Evolutionary conservation across 2,888 invertebrate species (phyloP).

Genomic region (Eubasilissa splendida): DNA sequence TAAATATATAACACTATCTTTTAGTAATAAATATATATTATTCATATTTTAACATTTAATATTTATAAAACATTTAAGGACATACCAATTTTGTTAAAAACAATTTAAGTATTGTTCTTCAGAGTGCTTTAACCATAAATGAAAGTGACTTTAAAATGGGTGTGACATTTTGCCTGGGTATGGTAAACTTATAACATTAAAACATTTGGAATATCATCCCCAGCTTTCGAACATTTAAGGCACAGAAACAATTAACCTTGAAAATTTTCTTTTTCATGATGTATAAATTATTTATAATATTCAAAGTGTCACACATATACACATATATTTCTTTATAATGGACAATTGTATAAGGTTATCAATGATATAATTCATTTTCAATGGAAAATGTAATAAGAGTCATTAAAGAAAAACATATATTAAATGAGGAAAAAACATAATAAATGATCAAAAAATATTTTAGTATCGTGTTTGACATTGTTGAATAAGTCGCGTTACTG

Average conservation of each 20-base stretch:
- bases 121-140: conserved; percentile 37
- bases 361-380: conserved; percentile 22
- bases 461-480: conserved; percentile 51
- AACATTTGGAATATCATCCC: conserved; percentile 31
- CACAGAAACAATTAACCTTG: conserved; percentile 36
- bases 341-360: conserved; percentile 39
- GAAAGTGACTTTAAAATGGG: conserved; percentile 33
- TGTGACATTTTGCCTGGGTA: conserved; percentile 18
- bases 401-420: conserved; percentile 37
- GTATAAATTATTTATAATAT: conserved; percentile 44
- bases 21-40: conserved; percentile 44
- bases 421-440: conserved; percentile 34
- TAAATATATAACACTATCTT: conserved; percentile 38
- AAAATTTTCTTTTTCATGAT: conserved; percentile 41
- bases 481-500: conserved; percentile 43
- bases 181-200: conserved; percentile 18
- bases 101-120: conserved; percentile 32
- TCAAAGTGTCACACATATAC: conserved; percentile 46
- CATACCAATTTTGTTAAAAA: conserved; percentile 35
- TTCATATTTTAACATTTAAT: conserved; percentile 44
- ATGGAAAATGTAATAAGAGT: conserved; percentile 36
- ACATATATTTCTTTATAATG: conserved; percentile 47
- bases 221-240: conserved; percentile 37
- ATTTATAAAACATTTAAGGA: conserved; percentile 34
- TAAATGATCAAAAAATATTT: conserved; percentile 48